Conservation (phyloP, 1,140 invertebrate genomes). For the Atta colombica region DNA sequence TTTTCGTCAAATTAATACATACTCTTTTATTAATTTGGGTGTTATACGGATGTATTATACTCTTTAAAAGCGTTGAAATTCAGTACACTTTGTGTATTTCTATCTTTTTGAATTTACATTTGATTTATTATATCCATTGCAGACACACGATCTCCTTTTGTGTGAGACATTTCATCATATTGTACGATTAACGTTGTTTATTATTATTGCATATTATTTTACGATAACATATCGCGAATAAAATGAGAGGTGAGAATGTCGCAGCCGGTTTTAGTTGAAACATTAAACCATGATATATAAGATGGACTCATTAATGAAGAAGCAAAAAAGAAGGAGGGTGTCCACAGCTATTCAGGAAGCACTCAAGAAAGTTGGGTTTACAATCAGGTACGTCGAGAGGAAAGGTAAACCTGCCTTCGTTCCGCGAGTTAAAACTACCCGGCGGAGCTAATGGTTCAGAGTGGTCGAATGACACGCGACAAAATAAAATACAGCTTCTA, state of each 20-base stretch:
- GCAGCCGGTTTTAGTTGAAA: conserved; percentile 38
- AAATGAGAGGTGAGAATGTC: not conserved
- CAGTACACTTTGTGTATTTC: not conserved
- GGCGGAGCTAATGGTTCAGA: conserved; percentile 69
- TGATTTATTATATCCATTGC: conserved; percentile 5
- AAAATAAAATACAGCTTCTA: conserved; percentile 71
- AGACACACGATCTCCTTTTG: not conserved
- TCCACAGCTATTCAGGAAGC: conserved; percentile 72
- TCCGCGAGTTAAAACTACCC: conserved; percentile 68
- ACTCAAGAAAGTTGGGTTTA: conserved; percentile 75
- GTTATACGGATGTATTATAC: not conserved
- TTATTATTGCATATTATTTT: conserved; percentile 3
- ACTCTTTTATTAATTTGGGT: conserved; percentile 15
- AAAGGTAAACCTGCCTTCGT: conserved; percentile 71
- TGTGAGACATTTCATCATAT: conserved; percentile 20
- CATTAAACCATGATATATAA: conserved; percentile 59
- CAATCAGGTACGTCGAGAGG: conserved; percentile 73
- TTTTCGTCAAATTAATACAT: conserved; percentile 18
- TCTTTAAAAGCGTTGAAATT: conserved; percentile 36
- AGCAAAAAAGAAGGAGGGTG: conserved; percentile 61
- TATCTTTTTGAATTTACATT: conserved; percentile 16
- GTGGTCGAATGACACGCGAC: conserved; percentile 75
- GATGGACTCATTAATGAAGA: conserved; percentile 65
- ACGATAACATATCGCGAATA: not conserved
- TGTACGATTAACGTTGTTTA: not conserved